Base-by-base conservation (phyloP, 2,797 vertebrate species). In the Morelia viridis region DNA sequence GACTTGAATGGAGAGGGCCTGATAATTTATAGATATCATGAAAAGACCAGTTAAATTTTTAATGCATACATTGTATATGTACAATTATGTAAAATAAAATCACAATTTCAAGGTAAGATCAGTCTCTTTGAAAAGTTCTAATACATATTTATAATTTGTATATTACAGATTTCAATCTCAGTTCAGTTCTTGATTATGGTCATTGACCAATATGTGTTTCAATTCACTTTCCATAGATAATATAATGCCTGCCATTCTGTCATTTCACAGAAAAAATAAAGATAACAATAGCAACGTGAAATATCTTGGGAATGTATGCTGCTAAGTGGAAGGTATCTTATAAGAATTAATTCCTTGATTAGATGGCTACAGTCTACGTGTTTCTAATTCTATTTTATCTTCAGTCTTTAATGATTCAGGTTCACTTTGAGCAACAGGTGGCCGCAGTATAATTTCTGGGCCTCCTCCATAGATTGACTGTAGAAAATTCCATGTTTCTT, bases 401-500 rank as follows among this genome's bases (percentile, higher is more conserved):
- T 99, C 99, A 2, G 98, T 97, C 93, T 99, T 98, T 12, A 98
- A 98, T 17, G 93, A 86, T 64, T 98, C 99, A 0, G 97, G 89
- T 90, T 99, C 99, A 92, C 96, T 97, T 92, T 98, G 98, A 96
- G 98, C 97, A 94, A 98, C 94, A 68, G 97, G 99, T 58, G 99
- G 99, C 76, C 99, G 97, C 2, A 99, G 96, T 0, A 98, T 99
- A 92, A 99, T 98, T 94, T 99, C 97, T 0, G 99, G 99, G 7
- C 99, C 99, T 61, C 99, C 99, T 15, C 98, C 98, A 64, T 99
- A 99, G 95, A 99, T 98, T 1, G 98, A 98, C 95, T 99, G 98
- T 61, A 99, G 98, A 97, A 99, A 99, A 97, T 98, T 98, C 99
- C 99, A 99, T 0, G 99, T 99, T 97, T 99, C 99, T 95, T 99